phyloP scores from a whole-genome alignment of 2,888 invertebrate species.

The Cephus nigrinus region DNA sequence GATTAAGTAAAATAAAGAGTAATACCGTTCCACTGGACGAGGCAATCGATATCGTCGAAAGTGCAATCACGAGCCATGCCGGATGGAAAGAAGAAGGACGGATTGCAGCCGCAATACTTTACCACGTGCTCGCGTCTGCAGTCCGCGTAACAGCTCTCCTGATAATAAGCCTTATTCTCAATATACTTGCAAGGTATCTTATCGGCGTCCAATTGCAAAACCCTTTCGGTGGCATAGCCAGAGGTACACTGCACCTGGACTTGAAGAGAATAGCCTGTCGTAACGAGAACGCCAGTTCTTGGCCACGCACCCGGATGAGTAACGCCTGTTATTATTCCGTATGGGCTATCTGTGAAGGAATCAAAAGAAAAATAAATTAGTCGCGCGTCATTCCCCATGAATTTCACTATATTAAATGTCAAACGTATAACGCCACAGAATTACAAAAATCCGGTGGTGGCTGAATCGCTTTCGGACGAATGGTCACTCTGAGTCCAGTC shows the following conservation, averaged over 20 bases:
- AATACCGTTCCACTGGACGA: conserved; percentile 46
- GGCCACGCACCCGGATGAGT: conserved; percentile 46
- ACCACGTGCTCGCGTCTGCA: conserved; percentile 46
- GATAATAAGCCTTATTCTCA: conserved; percentile 32
- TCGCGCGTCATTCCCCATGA: neutral
- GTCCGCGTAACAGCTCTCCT: conserved; percentile 47
- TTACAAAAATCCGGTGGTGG: conserved; percentile 44
- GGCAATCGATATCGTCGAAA: conserved; percentile 44
- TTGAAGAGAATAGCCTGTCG: conserved; percentile 38
- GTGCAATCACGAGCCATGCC: conserved; percentile 38
- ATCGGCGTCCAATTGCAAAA: conserved; percentile 33
- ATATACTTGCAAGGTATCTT: conserved; percentile 45
- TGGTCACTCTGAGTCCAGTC: conserved; percentile 50
- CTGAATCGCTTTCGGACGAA: conserved; percentile 33
- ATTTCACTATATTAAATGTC: conserved; percentile 19
- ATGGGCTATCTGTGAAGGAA: conserved; percentile 19
- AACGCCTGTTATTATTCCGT: conserved; percentile 39
- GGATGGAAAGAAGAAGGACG: conserved; percentile 44
- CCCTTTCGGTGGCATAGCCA: conserved; percentile 38
- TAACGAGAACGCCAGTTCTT: conserved; percentile 39
- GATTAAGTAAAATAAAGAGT: neutral
- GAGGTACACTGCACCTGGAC: conserved; percentile 45
- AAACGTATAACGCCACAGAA: conserved; percentile 28
- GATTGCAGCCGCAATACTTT: conserved; percentile 51
- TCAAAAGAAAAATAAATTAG: too few relatives aligned